Evolutionary conservation across 2,113 vertebrate genomes (phyloP), one percentile per base, ranked within the genome.

Genomic region (Azemiops feae): DNA sequence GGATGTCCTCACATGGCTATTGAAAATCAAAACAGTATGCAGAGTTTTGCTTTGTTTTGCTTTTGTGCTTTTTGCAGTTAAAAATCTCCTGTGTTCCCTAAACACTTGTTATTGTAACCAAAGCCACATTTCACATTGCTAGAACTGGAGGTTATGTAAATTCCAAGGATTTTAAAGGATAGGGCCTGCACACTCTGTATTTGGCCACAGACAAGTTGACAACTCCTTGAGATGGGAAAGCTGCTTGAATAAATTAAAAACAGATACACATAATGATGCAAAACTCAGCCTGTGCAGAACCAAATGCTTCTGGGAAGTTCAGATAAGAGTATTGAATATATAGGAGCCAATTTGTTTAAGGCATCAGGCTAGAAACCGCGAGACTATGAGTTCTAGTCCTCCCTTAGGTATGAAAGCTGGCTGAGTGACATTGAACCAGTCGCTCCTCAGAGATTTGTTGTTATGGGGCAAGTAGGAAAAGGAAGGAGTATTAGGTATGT

Each of bases 21-120:
- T 95, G 95, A 96, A 97, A 97, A 97, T 97, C 96, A 95, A 96
- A 97, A 96, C 96, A 96, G 94, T 91, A 96, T 97, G 96, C 90
- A 94, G 88, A 52, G 90, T 93, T 97, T 96, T 91, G 93, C 95
- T 96, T 96, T 95, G 95, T 92, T 97, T 97, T 97, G 92, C 94
- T 96, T 96, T 95, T 96, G 92, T 96, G 95, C 94, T 94, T 96
- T 81, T 95, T 96, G 93, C 95, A 0, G 1, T 95, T 96, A 92
- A 93, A 92, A 95, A 85, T 95, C 92, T 94, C 87, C 92, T 54
- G 86, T 0, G 0, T 92, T 96, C 95, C 93, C 96, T 94, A 95
- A 96, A 95, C 95, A 93, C 92, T 94, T 97, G 96, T 96, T 97
- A 97, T 96, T 97, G 94, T 97, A 97, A 97, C 96, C 92, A 95